Base-by-base conservation (phyloP, 2,888 invertebrate genomes). In the Hipparchia semele region DNA sequence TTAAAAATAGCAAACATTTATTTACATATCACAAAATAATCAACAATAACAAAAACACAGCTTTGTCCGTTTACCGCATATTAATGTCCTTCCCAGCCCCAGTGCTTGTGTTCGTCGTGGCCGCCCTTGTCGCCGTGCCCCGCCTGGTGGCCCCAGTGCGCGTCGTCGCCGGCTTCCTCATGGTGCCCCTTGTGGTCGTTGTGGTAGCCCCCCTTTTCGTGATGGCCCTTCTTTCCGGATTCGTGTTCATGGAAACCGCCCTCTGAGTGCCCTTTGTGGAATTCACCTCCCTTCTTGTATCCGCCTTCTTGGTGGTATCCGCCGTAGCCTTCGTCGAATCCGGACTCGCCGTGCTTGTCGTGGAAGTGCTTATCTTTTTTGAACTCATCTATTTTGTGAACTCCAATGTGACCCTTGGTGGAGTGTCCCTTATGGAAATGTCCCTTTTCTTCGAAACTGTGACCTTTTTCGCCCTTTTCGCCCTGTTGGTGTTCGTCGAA, bases 301-400 rank as follows among this genome's bases (percentile, higher is more conserved):
- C 96, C 96, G 77, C 96, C 96, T 84, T 96, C 96, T 81, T 97
- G 95, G 83, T 97, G 96, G 86, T 96, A 95, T 60, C 95, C 96
- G 68, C 97, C 97, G 83, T 97, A 96, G 77, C 96, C 96, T 84
- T 96, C 96, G 87, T 97, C 97, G 79, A 96, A 96, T 1, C 96
- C 97, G 72, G 96, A 96, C 79, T 97, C 97, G 79, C 97, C 97
- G 82, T 97, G 96, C 85, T 97, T 97, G 81, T 98, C 97, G 86
- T 96, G 97, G 95, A 97, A 97, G 86, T 98, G 97, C 81, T 97
- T 97, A 82, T 97, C 96, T 86, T 98, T 97, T 85, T 97, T 97
- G 90, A 95, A 97, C 87, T 98, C 98, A 87, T 98, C 97, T 86
- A 97, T 86, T 86, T 98, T 98, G 91, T 98, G 97, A 4, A 97